A percentile compares a stretch with the other conserved stretches of the same genome.
phyloP scores from a whole-genome alignment of 1,140 invertebrate species.

The Pseudachorutes palmiensis region DNA sequence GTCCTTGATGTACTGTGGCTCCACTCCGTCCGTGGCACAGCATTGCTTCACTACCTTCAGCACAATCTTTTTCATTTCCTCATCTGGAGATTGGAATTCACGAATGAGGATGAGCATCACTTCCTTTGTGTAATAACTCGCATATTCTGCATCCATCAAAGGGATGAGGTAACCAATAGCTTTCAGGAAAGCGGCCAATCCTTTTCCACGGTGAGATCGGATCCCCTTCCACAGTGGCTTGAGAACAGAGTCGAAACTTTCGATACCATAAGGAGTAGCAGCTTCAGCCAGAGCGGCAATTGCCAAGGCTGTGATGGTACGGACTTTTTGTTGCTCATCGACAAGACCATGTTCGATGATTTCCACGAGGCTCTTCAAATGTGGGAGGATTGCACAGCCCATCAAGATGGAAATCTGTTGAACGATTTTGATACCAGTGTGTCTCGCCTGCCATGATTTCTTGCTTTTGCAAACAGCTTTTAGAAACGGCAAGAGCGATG shows the following conservation, averaged over 20 bases:
- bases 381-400: slow-evolving; percentile 98
- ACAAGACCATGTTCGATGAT: slow-evolving; percentile 92
- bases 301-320: slow-evolving; percentile 97
- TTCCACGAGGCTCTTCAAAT: slow-evolving; percentile 95
- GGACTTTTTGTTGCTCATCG: slow-evolving; percentile 67
- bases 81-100: slow-evolving; percentile 99
- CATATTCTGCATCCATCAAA: slow-evolving; percentile 99
- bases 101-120: slow-evolving; percentile 99
- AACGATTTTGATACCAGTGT: slow-evolving; percentile 99
- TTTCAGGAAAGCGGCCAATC: slow-evolving; percentile 96
- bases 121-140: slow-evolving; percentile 98
- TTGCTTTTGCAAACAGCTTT: slow-evolving; percentile 99
- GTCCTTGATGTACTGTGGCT: slow-evolving; percentile 97
- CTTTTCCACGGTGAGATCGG: slow-evolving; percentile 93
- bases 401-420: slow-evolving; percentile 99
- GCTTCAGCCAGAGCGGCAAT: slow-evolving; percentile 96
- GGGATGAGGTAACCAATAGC: slow-evolving; percentile 99
- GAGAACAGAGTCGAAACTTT: slow-evolving; percentile 97
- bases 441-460: slow-evolving; percentile 99
- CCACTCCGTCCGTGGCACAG: slow-evolving; percentile 99
- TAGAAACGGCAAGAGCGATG: slow-evolving; percentile 92
- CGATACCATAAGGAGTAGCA: slow-evolving; percentile 98
- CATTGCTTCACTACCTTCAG: slow-evolving; percentile 99
- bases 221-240: slow-evolving; percentile 97
- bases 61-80: slow-evolving; percentile 99